A percentile compares a stretch with the other conserved stretches of the same genome.
Evolutionary conservation across 2,888 invertebrate species (phyloP).

Genomic region (Caenorhabditis sp.): DNA sequence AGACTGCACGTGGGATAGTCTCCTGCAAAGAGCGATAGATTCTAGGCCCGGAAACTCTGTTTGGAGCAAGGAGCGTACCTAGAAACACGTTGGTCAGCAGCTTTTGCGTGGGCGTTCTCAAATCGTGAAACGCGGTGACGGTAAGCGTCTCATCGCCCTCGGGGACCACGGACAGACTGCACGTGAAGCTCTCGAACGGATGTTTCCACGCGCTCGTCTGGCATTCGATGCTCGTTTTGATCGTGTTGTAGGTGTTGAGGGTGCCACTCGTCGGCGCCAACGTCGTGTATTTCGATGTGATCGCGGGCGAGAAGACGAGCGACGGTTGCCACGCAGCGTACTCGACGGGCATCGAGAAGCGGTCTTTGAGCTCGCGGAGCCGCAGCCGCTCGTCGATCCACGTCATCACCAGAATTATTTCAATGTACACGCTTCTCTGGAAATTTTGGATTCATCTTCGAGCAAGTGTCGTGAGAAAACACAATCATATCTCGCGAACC

Average conservation of each 20-base stretch:
- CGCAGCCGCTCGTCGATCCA: conserved; percentile 76
- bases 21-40: conserved; percentile 47
- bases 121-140: conserved; percentile 65
- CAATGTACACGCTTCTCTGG: conserved; percentile 65
- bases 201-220: conserved; percentile 71
- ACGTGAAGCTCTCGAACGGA: conserved; percentile 73
- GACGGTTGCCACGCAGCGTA: conserved; percentile 62
- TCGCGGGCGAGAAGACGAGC: conserved; percentile 36
- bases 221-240: conserved; percentile 59
- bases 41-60: neutral
- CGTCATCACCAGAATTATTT: conserved; percentile 64
- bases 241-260: conserved; percentile 39
- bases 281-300: conserved; percentile 47
- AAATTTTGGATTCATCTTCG: conserved; percentile 2
- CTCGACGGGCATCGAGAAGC: conserved; percentile 66
- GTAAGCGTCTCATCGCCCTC: conserved; percentile 65
- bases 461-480: no score
- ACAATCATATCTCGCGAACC: no score
- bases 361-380: conserved; percentile 73
- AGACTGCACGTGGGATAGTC: conserved; percentile 68
- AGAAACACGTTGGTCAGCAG: conserved; percentile 36
- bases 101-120: conserved; percentile 60
- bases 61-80: neutral
- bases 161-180: conserved; percentile 49
- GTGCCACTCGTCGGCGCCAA: conserved; percentile 42